Conservation (phyloP, 2,797 vertebrate genomes). For the Esox lucius region DNA sequence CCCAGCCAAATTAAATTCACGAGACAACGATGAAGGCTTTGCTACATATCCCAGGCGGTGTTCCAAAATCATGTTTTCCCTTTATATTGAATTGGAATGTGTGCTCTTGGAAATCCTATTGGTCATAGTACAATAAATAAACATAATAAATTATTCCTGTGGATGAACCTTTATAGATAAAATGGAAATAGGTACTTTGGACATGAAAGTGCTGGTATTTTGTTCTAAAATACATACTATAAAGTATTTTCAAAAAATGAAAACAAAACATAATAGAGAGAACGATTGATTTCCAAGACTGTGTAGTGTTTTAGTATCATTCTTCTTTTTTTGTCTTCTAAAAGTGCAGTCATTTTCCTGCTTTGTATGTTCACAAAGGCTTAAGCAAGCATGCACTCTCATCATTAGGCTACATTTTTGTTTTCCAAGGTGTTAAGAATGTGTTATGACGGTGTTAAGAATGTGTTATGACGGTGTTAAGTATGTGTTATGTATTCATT, state of each 20-base stretch:
- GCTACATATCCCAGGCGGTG: neutral
- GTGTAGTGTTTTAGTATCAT: neutral
- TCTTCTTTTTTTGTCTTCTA: neutral
- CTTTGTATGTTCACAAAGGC: neutral
- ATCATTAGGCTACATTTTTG: neutral
- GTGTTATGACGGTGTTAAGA: neutral
- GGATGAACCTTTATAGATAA: neutral
- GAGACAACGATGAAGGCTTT: neutral
- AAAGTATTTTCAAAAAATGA: neutral
- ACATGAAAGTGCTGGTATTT: neutral
- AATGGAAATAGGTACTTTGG: neutral
- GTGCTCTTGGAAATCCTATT: neutral
- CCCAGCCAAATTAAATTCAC: conserved; percentile 15
- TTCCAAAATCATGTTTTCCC: neutral
- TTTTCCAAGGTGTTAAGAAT: neutral
- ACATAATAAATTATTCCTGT: neutral
- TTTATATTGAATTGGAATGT: neutral
- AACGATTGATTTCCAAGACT: neutral
- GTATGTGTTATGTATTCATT: neutral
- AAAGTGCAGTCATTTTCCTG: neutral
- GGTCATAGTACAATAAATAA: neutral
- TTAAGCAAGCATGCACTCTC: neutral
- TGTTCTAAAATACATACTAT: neutral
- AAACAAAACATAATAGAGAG: neutral
- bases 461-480: neutral